Evolutionary conservation across 2,888 invertebrate species (phyloP).

Genomic region (Ormyrus labotus): DNA sequence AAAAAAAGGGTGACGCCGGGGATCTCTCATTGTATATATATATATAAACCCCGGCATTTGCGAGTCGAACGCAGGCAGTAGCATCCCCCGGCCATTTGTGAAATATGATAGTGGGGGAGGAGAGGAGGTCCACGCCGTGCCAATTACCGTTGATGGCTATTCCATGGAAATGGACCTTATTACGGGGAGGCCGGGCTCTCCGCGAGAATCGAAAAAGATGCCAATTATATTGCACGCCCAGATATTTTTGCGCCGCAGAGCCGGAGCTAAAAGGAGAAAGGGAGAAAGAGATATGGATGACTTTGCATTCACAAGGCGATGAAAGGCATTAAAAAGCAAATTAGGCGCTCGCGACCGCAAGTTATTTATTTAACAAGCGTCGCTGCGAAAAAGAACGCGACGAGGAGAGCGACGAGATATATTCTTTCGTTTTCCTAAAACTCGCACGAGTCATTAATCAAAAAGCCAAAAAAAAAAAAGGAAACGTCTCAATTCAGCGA

Average conservation of each 20-base stretch:
- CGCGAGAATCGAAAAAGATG: constrained; percentile 58
- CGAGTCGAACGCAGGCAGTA: constrained; percentile 63
- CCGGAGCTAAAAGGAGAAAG: no score
- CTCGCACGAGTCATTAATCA: no score
- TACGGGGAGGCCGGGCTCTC: constrained; percentile 60
- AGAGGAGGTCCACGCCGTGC: constrained; percentile 62
- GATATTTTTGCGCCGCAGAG: constrained; percentile 15
- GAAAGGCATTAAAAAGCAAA: no score
- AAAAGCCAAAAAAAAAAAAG: not conserved
- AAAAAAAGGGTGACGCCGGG: constrained; percentile 66
- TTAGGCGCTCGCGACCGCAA: no score
- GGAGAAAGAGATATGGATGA: no score
- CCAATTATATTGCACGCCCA: constrained; percentile 58
- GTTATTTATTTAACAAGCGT: no score
- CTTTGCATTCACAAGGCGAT: no score
- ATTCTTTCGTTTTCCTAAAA: no score
- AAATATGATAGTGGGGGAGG: constrained; percentile 70
- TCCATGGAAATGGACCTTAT: constrained; percentile 75
- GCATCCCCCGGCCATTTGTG: constrained; percentile 63
- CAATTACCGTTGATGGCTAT: constrained; percentile 75
- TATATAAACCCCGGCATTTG: constrained; percentile 67
- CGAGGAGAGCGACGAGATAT: no score
- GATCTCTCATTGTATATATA: constrained; percentile 52
- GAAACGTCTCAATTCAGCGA: not conserved
- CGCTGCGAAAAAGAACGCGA: no score